Base-by-base conservation (phyloP, 1,140 invertebrate genomes). In the Ooceraea biroi region DNA sequence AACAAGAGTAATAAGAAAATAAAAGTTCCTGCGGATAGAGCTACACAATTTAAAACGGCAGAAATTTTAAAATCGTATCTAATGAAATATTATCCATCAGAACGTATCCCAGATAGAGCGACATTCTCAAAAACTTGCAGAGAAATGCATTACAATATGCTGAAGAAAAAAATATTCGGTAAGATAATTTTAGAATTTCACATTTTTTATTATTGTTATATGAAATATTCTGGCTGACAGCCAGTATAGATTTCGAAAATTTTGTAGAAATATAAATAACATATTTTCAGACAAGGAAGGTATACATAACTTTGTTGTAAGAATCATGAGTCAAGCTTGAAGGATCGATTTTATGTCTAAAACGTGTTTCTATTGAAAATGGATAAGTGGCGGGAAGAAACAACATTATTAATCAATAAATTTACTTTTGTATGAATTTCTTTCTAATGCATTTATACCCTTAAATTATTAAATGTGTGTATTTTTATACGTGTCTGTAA, bases 71-170 rank as follows among this genome's bases (percentile, higher is more conserved):
- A 92, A 71, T 77, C 77, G 1, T 90, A 92, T 74, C 73, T 93
- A 17, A 91, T 90, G 91, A 90, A 90, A 57, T 90, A 92, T 72
- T 93, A 92, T 73, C 85, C 86, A 25, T 91, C 91, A 8, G 57
- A 88, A 50, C 87, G 87, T 50, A 89, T 93, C 36, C 92, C 92
- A 5, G 91, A 92, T 86, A 88, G 82, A 63, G 80, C 86, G 8
- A 87, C 89, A 30, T 93, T 93, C 68, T 90, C 88, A 50, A 91
- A 82, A 82, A 91, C 84, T 60, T 92, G 91, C 63, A 85, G 86
- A 74, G 90, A 91, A 71, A 92, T 93, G 85, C 91, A 92, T 57
- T 58, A 88, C 17, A 83, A 48, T 22, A 72, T 92, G 22, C 82
- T 92, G 22, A 73, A 61, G 0, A 85, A 89, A 73, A 84, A 90